Percentiles rank a stretch among this genome's conserved stretches.
phyloP scores from a whole-genome alignment of 2,797 vertebrate genomes.

The Ispidina lecontei region DNA sequence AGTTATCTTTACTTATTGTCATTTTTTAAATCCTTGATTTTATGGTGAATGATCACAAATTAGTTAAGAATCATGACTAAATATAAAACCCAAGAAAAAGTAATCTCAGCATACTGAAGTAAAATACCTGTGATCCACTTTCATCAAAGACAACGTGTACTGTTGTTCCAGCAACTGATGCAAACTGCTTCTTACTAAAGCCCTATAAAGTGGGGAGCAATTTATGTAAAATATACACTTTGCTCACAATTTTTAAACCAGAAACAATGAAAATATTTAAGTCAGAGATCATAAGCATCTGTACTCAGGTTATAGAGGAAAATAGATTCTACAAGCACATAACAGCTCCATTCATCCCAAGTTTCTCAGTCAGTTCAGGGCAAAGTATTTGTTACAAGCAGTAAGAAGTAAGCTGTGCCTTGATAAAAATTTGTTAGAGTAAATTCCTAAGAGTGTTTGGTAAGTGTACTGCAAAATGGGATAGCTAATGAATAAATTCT shows the following conservation, averaged over 20 bases:
- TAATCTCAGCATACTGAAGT: not conserved
- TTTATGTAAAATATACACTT: not conserved
- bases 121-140: constrained; percentile 87
- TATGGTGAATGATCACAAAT: not conserved
- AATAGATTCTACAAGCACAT: not conserved
- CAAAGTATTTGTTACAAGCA: not conserved
- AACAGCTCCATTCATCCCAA: not conserved
- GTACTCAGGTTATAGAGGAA: not conserved
- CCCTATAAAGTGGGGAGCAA: constrained; percentile 75
- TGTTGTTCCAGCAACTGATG: constrained; percentile 85
- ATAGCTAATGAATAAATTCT: not conserved
- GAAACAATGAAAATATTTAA: not conserved
- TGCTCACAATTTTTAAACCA: not conserved
- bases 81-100: not conserved
- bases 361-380: not conserved
- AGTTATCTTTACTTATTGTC: not conserved
- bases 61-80: not conserved
- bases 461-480: not conserved
- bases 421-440: not conserved
- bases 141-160: constrained; percentile 86
- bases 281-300: not conserved
- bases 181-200: constrained; percentile 80
- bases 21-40: not conserved
- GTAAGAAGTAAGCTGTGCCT: not conserved
- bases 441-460: not conserved